phyloP scores from a whole-genome alignment of 2,797 vertebrate genomes.

The Megaceryle alcyon region DNA sequence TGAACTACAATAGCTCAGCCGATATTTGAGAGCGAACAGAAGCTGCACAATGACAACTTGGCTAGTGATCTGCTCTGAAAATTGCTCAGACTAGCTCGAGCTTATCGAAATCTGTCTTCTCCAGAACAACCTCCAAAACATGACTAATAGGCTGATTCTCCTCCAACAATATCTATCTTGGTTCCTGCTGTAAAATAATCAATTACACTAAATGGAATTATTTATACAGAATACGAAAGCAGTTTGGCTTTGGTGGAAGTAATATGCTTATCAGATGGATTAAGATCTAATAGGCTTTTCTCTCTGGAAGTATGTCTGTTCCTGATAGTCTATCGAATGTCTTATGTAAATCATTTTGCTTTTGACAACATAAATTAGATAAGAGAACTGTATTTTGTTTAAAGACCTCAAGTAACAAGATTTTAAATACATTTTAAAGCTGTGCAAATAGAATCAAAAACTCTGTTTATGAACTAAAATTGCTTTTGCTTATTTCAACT shows the following conservation, averaged over 20 bases:
- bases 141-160: constrained; percentile 46
- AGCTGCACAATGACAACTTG: background rate
- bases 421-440: constrained; percentile 47
- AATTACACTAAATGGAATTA: constrained; percentile 59
- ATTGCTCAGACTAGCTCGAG: background rate
- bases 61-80: background rate
- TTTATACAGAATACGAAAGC: constrained; percentile 39
- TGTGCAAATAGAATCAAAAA: background rate
- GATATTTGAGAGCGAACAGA: background rate
- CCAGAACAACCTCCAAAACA: constrained; percentile 26
- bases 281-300: constrained; percentile 65
- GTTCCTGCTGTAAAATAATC: constrained; percentile 56
- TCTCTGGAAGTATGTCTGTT: constrained; percentile 17
- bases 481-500: background rate
- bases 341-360: constrained; percentile 54
- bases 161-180: constrained; percentile 36
- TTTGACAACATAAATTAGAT: constrained; percentile 56
- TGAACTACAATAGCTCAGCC: background rate
- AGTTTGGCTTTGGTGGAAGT: constrained; percentile 36
- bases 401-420: constrained; percentile 31
- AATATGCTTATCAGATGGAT: constrained; percentile 65
- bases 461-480: constrained; percentile 44
- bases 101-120: constrained; percentile 1
- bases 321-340: constrained; percentile 41
- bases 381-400: constrained; percentile 57